Base-by-base conservation (phyloP, 2,888 invertebrate genomes). In the Drosophila trichaetosa region DNA sequence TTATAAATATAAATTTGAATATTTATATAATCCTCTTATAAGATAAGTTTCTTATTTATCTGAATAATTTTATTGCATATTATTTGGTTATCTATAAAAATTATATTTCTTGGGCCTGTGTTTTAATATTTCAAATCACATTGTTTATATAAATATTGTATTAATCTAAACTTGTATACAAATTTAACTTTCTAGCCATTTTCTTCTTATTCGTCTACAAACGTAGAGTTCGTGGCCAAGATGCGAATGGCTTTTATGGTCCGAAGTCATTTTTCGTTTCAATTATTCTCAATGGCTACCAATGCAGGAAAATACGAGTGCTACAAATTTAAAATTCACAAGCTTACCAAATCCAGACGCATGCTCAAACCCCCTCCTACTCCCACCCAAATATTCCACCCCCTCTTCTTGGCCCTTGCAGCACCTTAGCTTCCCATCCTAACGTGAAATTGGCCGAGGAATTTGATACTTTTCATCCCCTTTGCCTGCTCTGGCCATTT, bases 251-350 rank as follows among this genome's bases (percentile, higher is more conserved):
- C 56, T 83, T 83, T 76, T 83, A 79, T 80, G 78, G 68, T 74
- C 76, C 78, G 76, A 82, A 90, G 77, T 83, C 88, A 90, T 90
- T 91, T 90, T 79, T 83, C 82, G 72, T 85, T 92, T 90, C 91
- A 87, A 92, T 92, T 91, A 91, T 85, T 83, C 77, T 69, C 71
- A 81, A 83, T 80, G 78, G 73, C 51, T 74, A 67, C 51, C 64
- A 59, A 69, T 67, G 75, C 56, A 58, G 68, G 42, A 57, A 67
- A 51, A 51, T 69, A 13, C 31, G 48, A 56, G 51, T 57, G 77
- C 69, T 67, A 70, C 73, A 65, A 81, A 82, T 86, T 81, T 80
- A 72, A 80, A 91, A 83, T 88, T 85, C 82, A 80, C 82, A 81
- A 83, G 67, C 56, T 73, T 70, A 53, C 21, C 31, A 62, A 64